Percentiles rank a stretch among this genome's conserved stretches.
Conservation (phyloP, 1,140 invertebrate species). For the Bursaphelenchus mucronatus region DNA sequence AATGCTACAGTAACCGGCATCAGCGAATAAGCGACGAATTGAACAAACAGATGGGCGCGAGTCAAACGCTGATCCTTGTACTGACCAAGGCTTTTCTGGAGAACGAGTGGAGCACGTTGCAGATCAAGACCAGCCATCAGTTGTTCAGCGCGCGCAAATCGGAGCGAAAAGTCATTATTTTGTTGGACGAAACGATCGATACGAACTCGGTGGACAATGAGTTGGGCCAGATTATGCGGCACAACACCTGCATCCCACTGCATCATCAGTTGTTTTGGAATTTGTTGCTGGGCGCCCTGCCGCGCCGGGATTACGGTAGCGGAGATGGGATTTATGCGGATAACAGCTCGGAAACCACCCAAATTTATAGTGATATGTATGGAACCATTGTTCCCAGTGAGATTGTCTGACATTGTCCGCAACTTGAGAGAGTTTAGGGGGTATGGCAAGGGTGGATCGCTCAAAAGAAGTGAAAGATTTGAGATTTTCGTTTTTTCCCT, state of each 20-base stretch:
- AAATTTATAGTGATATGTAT: constrained; percentile 46
- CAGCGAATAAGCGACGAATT: constrained; percentile 49
- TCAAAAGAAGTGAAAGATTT: no score
- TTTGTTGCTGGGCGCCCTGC: constrained; percentile 28
- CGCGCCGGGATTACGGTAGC: constrained; percentile 15
- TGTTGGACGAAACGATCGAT: constrained; percentile 29
- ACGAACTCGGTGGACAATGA: constrained; percentile 47
- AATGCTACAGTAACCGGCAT: constrained; percentile 21
- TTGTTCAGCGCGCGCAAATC: constrained; percentile 40
- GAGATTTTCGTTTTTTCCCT: no score
- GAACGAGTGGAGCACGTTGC: constrained; percentile 52
- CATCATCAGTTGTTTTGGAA: constrained; percentile 40
- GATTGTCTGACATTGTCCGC: constrained; percentile 23
- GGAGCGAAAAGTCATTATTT: constrained; percentile 13
- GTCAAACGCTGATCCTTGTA: constrained; percentile 46
- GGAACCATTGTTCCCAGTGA: constrained; percentile 43
- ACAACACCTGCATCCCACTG: constrained; percentile 32
- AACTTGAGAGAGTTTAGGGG: no score
- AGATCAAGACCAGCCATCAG: constrained; percentile 53
- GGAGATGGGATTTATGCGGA: constrained; percentile 14
- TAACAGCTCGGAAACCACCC: constrained; percentile 15
- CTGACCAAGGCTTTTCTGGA: constrained; percentile 49
- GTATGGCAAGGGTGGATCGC: no score
- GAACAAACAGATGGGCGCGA: constrained; percentile 38
- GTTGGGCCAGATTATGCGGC: constrained; percentile 54